These are phyloP conservation scores for Cephus pulcher DNA, from an alignment of 2,888 invertebrate species.

Conservation along the genomic window DNA sequence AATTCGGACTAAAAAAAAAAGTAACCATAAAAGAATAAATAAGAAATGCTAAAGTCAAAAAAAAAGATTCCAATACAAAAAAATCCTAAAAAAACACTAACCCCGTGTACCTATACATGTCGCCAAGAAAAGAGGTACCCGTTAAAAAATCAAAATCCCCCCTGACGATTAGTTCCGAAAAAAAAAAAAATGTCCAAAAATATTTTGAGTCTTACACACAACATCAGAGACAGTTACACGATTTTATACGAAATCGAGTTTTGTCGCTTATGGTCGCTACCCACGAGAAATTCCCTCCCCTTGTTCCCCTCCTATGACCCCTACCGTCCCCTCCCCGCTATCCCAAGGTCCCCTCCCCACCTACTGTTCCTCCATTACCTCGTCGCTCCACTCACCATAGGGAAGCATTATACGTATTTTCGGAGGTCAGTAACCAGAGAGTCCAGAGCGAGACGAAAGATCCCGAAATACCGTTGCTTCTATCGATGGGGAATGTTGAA, in stretches of 20 bases:
- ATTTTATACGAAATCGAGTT: slow-evolving; percentile 7
- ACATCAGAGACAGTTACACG: background rate
- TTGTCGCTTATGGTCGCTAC: background rate
- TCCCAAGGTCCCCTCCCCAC: background rate
- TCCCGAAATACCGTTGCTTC: slow-evolving; percentile 62
- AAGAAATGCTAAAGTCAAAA: background rate
- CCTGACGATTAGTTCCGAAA: too few species aligned
- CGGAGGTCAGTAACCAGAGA: slow-evolving; percentile 66
- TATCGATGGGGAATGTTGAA: slow-evolving; percentile 60
- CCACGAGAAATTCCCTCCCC: background rate
- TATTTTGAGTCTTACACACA: background rate
- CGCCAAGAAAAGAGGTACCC: background rate
- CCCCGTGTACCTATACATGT: background rate
- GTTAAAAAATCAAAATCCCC: background rate
- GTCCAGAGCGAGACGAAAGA: slow-evolving; percentile 50
- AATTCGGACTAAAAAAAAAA: background rate
- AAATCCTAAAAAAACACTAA: background rate
- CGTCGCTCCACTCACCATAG: slow-evolving; percentile 4
- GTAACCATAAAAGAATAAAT: background rate
- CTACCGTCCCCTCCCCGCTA: background rate
- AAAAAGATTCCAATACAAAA: background rate
- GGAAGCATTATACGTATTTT: slow-evolving; percentile 50
- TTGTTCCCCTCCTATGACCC: background rate
- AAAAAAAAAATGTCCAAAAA: too few species aligned
- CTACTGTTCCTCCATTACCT: background rate